Base-by-base conservation (phyloP, 2,113 vertebrate species). In the Trematocara stigmaticum region DNA sequence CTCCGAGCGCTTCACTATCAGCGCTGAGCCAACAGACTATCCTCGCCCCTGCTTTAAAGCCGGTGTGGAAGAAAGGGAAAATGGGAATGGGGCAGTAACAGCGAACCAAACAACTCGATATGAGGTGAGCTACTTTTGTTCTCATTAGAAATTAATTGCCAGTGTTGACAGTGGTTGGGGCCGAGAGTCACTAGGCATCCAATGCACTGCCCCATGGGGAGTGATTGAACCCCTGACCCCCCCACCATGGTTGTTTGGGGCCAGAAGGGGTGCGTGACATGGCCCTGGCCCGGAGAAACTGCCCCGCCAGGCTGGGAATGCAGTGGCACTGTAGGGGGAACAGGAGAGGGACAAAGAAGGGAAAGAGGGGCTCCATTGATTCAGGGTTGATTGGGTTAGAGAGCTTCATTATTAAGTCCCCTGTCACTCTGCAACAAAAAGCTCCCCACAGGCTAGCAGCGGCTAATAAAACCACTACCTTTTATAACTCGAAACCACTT, bases 251-350 rank as follows among this genome's bases (percentile, higher is more conserved):
- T 85, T 35, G 15, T 89, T 90, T 87, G 92, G 88, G 92, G 85
- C 92, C 91, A 82, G 78, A 84, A 82, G 89, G 87, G 90, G 92
- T 94, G 92, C 86, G 88, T 93, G 91, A 93, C 94, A 94, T 66
- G 79, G 92, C 88, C 83, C 92, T 90, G 90, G 94, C 87, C 87
- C 85, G 88, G 88, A 93, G 90, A 94, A 94, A 94, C 94, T 93
- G 92, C 92, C 92, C 91, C 86, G 89, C 93, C 89, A 94, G 92
- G 92, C 94, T 87, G 93, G 94, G 94, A 95, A 95, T 96, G 93
- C 89, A 93, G 85, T 85, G 91, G 89, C 94, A 91, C 87, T 47
- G 86, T 90, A 91, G 91, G 92, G 93, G 89, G 87, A 90, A 45
- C 5, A 80, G 61, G 74, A 88, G 52, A 81, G 35, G 88, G 92